Percentiles rank a stretch among this genome's conserved stretches.
Conservation (phyloP, 2,888 invertebrate species). For the Andrena hattorfiana region DNA sequence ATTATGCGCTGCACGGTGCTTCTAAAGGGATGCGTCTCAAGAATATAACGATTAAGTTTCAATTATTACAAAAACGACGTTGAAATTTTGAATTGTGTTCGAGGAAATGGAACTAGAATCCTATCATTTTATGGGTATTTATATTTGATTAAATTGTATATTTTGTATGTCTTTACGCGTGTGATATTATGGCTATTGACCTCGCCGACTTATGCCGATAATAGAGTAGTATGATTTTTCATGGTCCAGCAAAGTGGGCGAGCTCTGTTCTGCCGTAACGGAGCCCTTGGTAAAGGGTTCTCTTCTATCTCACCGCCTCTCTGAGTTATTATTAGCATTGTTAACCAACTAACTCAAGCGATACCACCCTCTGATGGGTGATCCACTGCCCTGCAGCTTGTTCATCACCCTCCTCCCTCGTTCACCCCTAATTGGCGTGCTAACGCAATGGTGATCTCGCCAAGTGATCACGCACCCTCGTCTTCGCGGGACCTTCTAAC, state of each 20-base stretch:
- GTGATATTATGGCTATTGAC: not conserved
- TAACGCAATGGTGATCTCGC: slow-evolving; percentile 76
- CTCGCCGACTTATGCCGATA: not conserved
- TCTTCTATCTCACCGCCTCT: slow-evolving; percentile 65
- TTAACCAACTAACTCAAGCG: slow-evolving; percentile 81
- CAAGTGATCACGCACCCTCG: slow-evolving; percentile 75
- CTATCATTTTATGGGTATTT: no score
- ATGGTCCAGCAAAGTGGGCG: slow-evolving; percentile 24
- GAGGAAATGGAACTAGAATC: no score
- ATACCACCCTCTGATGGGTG: slow-evolving; percentile 76
- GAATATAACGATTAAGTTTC: not conserved
- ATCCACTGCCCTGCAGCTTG: slow-evolving; percentile 73
- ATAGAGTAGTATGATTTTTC: slow-evolving; percentile 19
- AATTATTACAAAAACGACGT: no score
- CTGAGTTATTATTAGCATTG: slow-evolving; percentile 83
- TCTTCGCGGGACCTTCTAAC: slow-evolving; percentile 66
- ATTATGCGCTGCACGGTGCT: not conserved
- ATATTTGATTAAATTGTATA: no score
- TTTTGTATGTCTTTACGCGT: not conserved
- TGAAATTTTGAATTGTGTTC: no score
- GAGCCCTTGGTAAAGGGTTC: slow-evolving; percentile 67
- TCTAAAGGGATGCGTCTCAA: not conserved
- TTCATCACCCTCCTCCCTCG: slow-evolving; percentile 69
- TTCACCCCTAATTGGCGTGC: slow-evolving; percentile 77
- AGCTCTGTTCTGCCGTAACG: slow-evolving; percentile 42